Base-by-base conservation (phyloP, 2,113 vertebrate genomes). In the Megatriorchis doriae region DNA sequence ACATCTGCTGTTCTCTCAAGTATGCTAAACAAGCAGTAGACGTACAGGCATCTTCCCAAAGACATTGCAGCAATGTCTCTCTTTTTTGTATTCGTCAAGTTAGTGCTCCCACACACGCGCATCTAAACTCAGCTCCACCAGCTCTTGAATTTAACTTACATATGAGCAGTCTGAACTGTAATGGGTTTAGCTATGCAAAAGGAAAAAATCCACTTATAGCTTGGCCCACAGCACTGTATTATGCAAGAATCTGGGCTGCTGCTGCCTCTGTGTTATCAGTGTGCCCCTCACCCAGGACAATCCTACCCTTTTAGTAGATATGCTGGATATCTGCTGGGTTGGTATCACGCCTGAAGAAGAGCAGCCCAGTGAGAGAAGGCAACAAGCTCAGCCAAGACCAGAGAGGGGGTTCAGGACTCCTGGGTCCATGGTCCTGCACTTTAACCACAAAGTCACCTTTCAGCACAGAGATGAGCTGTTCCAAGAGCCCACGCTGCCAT, bases 1-100 rank as follows among this genome's bases (percentile, higher is more conserved):
- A 20, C 1, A 0, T 67, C 88, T 96, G 81, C 83, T 91, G 31
- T 34, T 89, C 62, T 88, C 58, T 59, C 62, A 79, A 65, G 62
- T 84, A 90, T 73, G 70, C 70, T 91, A 85, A 91, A 79, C 70
- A 94, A 95, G 68, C 45, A 74, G 70, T 78, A 65, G 79, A 93
- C 0, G 0, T 40, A 79, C 9, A 3, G 81, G 81, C 84, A 82
- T 63, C 66, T 72, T 91, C 80, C 66, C 83, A 92, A 71, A 91
- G 62, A 90, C 67, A 27, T 1, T 79, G 62, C 82, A 94, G 86
- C 74, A 81, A 48, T 11, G 31, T 45, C 68, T 88, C 67, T 68
- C 88, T 92, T 56, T 58, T 93, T 59, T 48, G 48, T 67, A 87
- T 79, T 80, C 0, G 0, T 78, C 68, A 85, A 75, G 71, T 87